These are phyloP conservation scores for Bergia puertoricense DNA, from an alignment of 92 coral and sea anemone species.

Conservation along the genomic window DNA sequence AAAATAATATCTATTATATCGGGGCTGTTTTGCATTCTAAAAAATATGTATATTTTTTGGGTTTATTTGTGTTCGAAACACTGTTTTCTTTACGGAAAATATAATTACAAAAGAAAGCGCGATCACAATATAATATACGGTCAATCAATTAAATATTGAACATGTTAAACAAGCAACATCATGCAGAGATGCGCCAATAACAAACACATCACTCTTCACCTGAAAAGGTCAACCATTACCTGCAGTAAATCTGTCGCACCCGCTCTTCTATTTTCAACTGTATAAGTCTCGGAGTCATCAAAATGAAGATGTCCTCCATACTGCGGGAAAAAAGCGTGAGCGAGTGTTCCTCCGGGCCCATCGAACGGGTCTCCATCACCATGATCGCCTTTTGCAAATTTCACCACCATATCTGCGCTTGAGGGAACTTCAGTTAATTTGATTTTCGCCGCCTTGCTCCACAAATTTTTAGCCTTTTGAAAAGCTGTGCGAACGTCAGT, in stretches of 20 bases:
- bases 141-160: background rate
- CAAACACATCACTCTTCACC: background rate
- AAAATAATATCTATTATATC: too few relatives aligned
- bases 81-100: background rate
- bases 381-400: slow-evolving; percentile 51
- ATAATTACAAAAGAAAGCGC: background rate
- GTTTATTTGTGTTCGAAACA: background rate
- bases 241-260: slow-evolving; percentile 36
- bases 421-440: slow-evolving; percentile 54
- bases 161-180: background rate
- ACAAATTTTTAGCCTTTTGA: slow-evolving; percentile 59
- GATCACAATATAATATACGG: background rate
- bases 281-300: slow-evolving; percentile 59
- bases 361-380: slow-evolving; percentile 65
- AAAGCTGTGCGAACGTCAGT: slow-evolving; percentile 59
- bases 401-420: slow-evolving; percentile 36
- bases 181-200: background rate
- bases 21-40: too few relatives aligned
- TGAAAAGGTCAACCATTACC: background rate
- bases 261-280: slow-evolving; percentile 14
- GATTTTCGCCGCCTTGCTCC: slow-evolving; percentile 58
- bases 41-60: background rate
- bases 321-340: slow-evolving; percentile 69
- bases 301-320: slow-evolving; percentile 64
- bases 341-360: slow-evolving; percentile 70